Conservation (phyloP, 2,888 invertebrate genomes). For the Chaetoderma sp. region DNA sequence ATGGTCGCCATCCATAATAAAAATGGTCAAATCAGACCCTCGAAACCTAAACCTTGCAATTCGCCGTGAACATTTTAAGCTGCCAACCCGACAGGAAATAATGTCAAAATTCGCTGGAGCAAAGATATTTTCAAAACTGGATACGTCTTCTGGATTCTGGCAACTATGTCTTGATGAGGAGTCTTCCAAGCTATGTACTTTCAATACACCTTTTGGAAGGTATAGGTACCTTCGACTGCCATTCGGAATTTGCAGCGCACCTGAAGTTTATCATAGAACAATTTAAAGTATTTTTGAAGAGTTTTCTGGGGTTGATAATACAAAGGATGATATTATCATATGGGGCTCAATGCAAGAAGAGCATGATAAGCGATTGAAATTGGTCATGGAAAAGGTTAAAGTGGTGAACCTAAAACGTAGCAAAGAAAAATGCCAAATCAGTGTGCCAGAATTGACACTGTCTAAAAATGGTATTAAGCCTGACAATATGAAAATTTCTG, state of each 20-base stretch:
- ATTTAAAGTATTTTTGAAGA: conserved; percentile 4
- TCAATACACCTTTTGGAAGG: conserved; percentile 36
- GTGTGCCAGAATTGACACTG: neutral
- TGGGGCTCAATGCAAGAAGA: neutral
- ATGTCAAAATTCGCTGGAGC: conserved; percentile 30
- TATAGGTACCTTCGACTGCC: conserved; percentile 24
- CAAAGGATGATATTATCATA: conserved; percentile 10
- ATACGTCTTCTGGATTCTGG: conserved; percentile 39
- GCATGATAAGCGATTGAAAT: conserved; percentile 7
- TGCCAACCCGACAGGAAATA: conserved; percentile 40
- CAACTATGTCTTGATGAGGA: conserved; percentile 30
- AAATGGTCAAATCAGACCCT: conserved; percentile 40
- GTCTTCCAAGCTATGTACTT: conserved; percentile 17
- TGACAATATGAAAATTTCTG: conserved; percentile 36
- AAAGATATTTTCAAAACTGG: conserved; percentile 32
- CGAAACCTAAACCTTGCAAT: conserved; percentile 39
- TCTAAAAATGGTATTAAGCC: conserved; percentile 37
- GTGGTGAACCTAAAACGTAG: conserved; percentile 13
- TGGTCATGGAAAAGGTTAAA: conserved; percentile 2
- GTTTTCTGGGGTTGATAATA: conserved; percentile 1
- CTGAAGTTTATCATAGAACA: conserved; percentile 22
- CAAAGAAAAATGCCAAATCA: neutral
- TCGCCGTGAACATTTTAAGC: conserved; percentile 34
- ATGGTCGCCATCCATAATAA: conserved; percentile 33
- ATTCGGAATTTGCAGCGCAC: conserved; percentile 13